Evolutionary conservation across 1,140 invertebrate genomes (phyloP), one percentile per base, ranked within the genome.

Genomic region (Drosophila erecta): DNA sequence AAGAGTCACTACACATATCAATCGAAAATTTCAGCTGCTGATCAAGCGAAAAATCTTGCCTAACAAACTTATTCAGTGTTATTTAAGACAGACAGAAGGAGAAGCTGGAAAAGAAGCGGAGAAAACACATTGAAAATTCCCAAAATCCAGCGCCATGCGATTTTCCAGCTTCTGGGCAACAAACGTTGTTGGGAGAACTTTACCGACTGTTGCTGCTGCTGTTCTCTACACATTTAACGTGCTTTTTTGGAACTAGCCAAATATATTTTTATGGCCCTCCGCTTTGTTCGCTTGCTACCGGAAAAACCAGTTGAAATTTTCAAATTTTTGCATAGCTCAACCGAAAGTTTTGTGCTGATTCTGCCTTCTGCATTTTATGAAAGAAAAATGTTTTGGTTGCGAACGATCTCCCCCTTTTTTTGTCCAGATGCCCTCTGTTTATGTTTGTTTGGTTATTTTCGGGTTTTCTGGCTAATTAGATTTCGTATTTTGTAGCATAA

Each of bases 381-480:
- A 56, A 54, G 40, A 17, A 27, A 11, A 70, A 69, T 46, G 33
- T 54, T 67, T 35, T 30, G 4, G 11, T 64, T 50, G 17, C 27
- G 30, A 22, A 30, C 57, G 55, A 44, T 33, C 27, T 24, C 4
- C 46, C 24, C 20, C 12, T 47, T 27, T 47, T 38, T 40, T 40
- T 49, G 17, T 22, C 12, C 54, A 22, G 27, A 27, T 65, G 4
- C 14, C 20, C n/a, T 14, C 14, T 24, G 35, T 49, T 65, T 24
- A 5, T 14, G 6, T 61, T 44, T 24, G 22, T 62, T 24, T 11
- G 2, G n/a, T 22, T 35, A 51, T 66, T 65, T 46, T 66, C 22
- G 4, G 4, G 46, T 70, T 66, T 70, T 67, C 66, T 70, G 62
- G 33, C 17, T 70, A 70, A 70, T 70, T 70, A 70, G 66, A 49